Percentiles rank a stretch among this genome's conserved stretches.
Evolutionary conservation across 1,140 invertebrate species (phyloP).

Genomic region (Mercenaria mercenaria): DNA sequence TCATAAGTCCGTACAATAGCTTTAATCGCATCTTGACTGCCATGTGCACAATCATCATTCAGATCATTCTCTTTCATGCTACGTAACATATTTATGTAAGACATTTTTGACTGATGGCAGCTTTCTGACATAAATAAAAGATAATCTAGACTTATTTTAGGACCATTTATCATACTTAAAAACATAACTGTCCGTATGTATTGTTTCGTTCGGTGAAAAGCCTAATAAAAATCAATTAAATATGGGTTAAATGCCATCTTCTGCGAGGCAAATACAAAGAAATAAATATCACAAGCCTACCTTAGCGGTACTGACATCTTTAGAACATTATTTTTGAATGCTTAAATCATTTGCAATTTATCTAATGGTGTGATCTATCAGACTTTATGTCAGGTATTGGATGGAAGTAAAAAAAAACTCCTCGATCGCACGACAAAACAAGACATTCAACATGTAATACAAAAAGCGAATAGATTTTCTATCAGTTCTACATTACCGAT

Average conservation of each 20-base stretch:
- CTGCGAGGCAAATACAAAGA: background rate
- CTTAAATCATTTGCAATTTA: no score
- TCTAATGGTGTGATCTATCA: background rate
- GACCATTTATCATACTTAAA: background rate
- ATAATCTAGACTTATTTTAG: background rate
- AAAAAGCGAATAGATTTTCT: constrained; percentile 21
- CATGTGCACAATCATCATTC: constrained; percentile 99
- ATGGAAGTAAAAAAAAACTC: background rate
- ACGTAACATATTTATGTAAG: constrained; percentile 90
- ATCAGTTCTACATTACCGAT: background rate
- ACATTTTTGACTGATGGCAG: no score
- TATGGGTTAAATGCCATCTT: background rate
- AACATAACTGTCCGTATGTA: background rate
- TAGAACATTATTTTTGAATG: no score
- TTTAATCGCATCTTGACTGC: constrained; percentile 99
- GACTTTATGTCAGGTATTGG: background rate
- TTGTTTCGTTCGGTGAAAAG: background rate
- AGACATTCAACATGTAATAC: constrained; percentile 46
- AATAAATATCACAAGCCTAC: no score
- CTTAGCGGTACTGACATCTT: no score
- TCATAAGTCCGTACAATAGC: constrained; percentile 98
- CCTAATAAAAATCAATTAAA: background rate
- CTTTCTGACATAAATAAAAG: no score
- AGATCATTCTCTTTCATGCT: constrained; percentile 99
- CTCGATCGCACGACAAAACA: background rate